Base-by-base conservation (phyloP, 1,140 invertebrate species). In the Drosophila kanapiae region DNA sequence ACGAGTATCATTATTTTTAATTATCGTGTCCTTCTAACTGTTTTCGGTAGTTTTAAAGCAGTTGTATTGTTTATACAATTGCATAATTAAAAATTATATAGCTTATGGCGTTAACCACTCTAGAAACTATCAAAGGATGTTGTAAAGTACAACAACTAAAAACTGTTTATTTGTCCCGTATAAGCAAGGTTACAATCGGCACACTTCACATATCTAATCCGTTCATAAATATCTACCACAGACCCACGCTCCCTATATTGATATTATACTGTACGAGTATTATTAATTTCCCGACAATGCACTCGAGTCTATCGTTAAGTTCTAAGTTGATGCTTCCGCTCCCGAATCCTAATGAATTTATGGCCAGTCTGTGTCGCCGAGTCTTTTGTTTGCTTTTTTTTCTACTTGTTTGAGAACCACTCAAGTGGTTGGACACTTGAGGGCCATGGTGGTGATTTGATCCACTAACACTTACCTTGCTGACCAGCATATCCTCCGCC, bases 401-500 rank as follows among this genome's bases (percentile, higher is more conserved):
- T 9, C 14, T 1, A 40, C n/a, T n/a, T n/a, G n/a, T n/a, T n/a
- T n/a, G n/a, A n/a, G n/a, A n/a, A n/a, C n/a, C n/a, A 14, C 35
- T 69, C 37, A 53, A 69, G 65, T 67, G 47, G 29, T 0, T 13
- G 14, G 3, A 29, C 27, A 61, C 65, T 69, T 27, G 9, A 64
- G n/a, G n/a, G n/a, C n/a, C n/a, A n/a, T 4, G 16, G n/a, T n/a
- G 9, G n/a, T 64, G 9, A 48, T 61, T 29, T 35, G 33, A 29
- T 49, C n/a, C 13, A 0, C 14, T 83, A 94, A 0, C n/a, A 85
- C 94, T 95, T 94, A 99, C 98, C 96, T 98, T 99, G 94, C 98
- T 99, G 80, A 99, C 95, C 38, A 99, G 95, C 84, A 98, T 94
- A 93, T 99, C 99, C 29, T 96, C 98, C 80, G 98, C 96, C 91